Percentiles rank a stretch among this genome's conserved stretches.
Evolutionary conservation across 1,140 invertebrate genomes (phyloP).

Genomic region (Aphis craccivora): DNA sequence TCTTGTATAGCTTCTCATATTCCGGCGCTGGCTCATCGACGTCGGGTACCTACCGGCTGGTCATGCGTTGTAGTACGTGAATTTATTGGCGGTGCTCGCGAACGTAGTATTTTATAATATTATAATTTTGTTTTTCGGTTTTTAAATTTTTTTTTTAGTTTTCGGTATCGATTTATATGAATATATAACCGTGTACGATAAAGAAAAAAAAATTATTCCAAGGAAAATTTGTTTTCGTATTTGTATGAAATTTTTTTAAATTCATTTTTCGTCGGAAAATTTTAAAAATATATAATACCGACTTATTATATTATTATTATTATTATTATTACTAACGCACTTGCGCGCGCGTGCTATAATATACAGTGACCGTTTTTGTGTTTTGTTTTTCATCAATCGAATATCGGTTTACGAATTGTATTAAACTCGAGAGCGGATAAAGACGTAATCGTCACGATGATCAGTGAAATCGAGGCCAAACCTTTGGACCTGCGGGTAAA

Average conservation of each 20-base stretch:
- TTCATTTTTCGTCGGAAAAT: conserved; percentile 19
- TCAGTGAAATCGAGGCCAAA: conserved; percentile 54
- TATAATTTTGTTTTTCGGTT: conserved; percentile 27
- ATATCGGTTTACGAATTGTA: conserved; percentile 17
- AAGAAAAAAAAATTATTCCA: not conserved
- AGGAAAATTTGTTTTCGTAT: not conserved
- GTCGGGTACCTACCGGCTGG: conserved; percentile 55
- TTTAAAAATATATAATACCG: conserved; percentile 43
- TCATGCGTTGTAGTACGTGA: conserved; percentile 54
- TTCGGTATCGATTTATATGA: not conserved
- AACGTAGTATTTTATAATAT: conserved; percentile 32
- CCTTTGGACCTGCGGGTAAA: conserved; percentile 57
- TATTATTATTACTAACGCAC: not conserved
- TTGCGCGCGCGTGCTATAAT: not conserved
- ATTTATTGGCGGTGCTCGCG: conserved; percentile 40
- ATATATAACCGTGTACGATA: not conserved
- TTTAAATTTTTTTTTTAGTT: not conserved
- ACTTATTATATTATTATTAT: not conserved
- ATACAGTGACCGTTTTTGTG: not conserved
- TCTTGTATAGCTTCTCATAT: conserved; percentile 58
- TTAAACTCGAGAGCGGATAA: not conserved
- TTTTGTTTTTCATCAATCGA: not conserved
- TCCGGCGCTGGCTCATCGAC: conserved; percentile 58
- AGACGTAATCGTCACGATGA: conserved; percentile 39
- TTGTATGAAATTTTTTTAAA: not conserved